These are phyloP conservation scores for Hesperia comma DNA, from an alignment of 2,888 invertebrate species.

Conservation along the genomic window DNA sequence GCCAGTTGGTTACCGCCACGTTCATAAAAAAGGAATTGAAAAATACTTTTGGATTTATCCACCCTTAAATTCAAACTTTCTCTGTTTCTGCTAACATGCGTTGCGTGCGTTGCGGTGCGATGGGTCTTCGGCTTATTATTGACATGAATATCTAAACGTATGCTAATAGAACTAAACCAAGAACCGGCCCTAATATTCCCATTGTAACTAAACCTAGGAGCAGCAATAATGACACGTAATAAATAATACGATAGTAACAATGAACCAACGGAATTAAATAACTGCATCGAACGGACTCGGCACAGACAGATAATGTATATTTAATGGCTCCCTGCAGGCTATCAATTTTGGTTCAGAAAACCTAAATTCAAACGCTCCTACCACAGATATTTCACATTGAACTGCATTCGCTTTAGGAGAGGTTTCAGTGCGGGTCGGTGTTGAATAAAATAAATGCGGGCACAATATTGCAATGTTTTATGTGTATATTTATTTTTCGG, in stretches of 20 bases:
- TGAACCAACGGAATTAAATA: slow-evolving; percentile 35
- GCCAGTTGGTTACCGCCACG: too few relatives aligned
- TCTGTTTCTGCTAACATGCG: too few relatives aligned
- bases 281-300: slow-evolving; percentile 14
- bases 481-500: neutral
- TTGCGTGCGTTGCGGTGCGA: too few relatives aligned
- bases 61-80: too few relatives aligned
- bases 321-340: slow-evolving; percentile 63
- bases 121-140: too few relatives aligned
- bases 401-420: slow-evolving; percentile 23
- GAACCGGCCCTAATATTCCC: too few relatives aligned
- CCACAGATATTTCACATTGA: slow-evolving; percentile 31
- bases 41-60: too few relatives aligned
- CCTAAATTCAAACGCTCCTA: slow-evolving; percentile 42
- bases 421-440: slow-evolving; percentile 1
- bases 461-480: neutral
- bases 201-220: neutral
- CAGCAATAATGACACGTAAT: slow-evolving; percentile 7
- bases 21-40: too few relatives aligned
- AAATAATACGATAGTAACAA: slow-evolving; percentile 23
- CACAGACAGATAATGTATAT: slow-evolving; percentile 59
- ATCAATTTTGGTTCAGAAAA: slow-evolving; percentile 56
- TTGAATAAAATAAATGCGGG: slow-evolving; percentile 28
- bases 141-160: too few relatives aligned
- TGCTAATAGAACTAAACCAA: too few relatives aligned